Conservation (phyloP, 2,113 vertebrate species). For the Hippocampus barbouri region DNA sequence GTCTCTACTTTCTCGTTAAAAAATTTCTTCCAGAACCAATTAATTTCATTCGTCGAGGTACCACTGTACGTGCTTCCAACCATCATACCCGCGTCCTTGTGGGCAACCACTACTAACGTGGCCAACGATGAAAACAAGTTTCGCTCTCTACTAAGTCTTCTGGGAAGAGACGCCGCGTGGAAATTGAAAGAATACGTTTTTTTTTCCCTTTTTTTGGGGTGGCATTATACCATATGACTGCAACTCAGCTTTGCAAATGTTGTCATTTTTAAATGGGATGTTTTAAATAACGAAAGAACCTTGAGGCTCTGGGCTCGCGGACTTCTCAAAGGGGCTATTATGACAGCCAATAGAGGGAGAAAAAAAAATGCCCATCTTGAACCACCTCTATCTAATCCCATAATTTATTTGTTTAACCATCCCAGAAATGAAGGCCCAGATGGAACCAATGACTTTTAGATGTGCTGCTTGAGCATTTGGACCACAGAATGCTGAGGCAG, state of each 20-base stretch:
- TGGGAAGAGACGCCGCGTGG: background rate
- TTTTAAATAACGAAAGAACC: slow-evolving; percentile 32
- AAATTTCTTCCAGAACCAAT: no score
- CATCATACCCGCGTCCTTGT: background rate
- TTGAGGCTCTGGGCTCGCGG: slow-evolving; percentile 13
- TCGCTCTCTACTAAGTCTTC: background rate
- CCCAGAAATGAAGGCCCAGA: slow-evolving; percentile 94
- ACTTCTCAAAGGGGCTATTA: slow-evolving; percentile 23
- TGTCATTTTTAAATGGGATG: slow-evolving; percentile 23
- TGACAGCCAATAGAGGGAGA: slow-evolving; percentile 51
- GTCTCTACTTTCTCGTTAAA: no score
- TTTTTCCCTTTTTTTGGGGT: background rate
- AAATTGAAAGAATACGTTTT: slow-evolving; percentile 15
- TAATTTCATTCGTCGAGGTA: no score
- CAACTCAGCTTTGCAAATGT: slow-evolving; percentile 14
- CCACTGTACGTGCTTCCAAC: no score
- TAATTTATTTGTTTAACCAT: slow-evolving; percentile 97
- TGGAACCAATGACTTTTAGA: slow-evolving; percentile 94
- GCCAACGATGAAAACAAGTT: background rate
- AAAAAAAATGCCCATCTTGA: slow-evolving; percentile 61
- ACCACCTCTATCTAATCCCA: slow-evolving; percentile 84
- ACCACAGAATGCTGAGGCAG: slow-evolving; percentile 89
- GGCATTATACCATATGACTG: background rate
- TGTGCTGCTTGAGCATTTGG: slow-evolving; percentile 83
- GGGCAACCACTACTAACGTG: background rate